Base-by-base conservation (phyloP, 2,797 vertebrate genomes). In the Falco biarmicus region DNA sequence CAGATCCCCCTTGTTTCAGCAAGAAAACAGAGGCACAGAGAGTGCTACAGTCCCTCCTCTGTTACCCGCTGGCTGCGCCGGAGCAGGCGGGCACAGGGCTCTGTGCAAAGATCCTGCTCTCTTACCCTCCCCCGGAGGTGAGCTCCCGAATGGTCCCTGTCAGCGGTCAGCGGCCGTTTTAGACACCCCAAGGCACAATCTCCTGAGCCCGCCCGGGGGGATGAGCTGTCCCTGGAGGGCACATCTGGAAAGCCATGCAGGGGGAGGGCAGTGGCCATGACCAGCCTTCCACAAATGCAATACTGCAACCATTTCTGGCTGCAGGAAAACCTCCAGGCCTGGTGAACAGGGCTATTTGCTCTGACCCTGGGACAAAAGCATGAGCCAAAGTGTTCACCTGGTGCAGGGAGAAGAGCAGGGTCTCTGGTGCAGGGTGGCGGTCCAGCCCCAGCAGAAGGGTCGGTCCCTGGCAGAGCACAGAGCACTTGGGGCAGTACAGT, bases 1-100 rank as follows among this genome's bases (percentile, higher is more conserved):
- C 93, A 95, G 75, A 94, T 71, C 11, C 22, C 25, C 83, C 76
- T 97, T 97, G 96, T 97, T 96, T 64, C 85, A 32, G 66, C 31
- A 48, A 37, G 70, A 96, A 94, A 95, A 94, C 11, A 94, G 79
- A 79, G 70, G 63, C 86, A 92, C 89, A 91, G 83, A 93, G 86
- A 6, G 41, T 10, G 1, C 45, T 82, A 95, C 94, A 94, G 91
- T 92, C 83, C 63, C 73, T 57, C 54, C 83, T 95, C 89, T 96
- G 94, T 95, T 86, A 56, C 4, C 39, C 74, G 2, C 79, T 54
- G 85, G 66, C 85, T 88, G 87, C 3, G 34, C 73, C 0, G 0
- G 68, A 59, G 47, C 79, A 29, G 43, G 59, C 4, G 2, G 76
- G 59, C 86, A 50, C 47, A 54, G 83, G 21, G 50, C 59, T 90